phyloP scores from a whole-genome alignment of 2,888 invertebrate genomes.

The Pogonocherus hispidulus region DNA sequence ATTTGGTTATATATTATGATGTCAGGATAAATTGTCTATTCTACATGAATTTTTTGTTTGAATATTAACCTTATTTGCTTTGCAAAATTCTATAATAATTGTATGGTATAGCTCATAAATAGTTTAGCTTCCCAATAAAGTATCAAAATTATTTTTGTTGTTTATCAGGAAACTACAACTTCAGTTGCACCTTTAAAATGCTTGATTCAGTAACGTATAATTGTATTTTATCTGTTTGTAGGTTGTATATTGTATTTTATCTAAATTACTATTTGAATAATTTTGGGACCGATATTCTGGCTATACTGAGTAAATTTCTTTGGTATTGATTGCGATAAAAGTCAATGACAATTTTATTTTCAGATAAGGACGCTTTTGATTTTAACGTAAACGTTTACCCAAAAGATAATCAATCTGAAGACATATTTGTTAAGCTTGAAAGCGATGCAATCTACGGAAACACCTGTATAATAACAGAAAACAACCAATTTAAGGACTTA shows the following conservation, averaged over 20 bases:
- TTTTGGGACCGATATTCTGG: background rate
- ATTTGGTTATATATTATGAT: background rate
- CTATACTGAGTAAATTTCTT: conserved; percentile 10
- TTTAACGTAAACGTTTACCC: conserved; percentile 41
- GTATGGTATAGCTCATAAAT: too few species aligned
- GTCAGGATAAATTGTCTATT: background rate
- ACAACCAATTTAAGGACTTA: conserved; percentile 22
- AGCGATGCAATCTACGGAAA: conserved; percentile 28
- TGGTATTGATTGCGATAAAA: background rate
- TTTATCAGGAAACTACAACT: too few species aligned
- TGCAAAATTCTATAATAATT: too few species aligned
- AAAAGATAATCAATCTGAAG: conserved; percentile 41
- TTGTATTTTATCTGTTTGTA: too few species aligned
- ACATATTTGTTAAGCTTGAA: conserved; percentile 49
- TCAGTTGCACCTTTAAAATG: too few species aligned
- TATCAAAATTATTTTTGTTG: too few species aligned
- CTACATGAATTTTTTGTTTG: background rate
- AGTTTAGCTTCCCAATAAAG: too few species aligned
- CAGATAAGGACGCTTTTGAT: conserved; percentile 54
- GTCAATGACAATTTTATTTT: conserved; percentile 43
- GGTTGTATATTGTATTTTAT: too few species aligned
- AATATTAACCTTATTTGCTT: background rate
- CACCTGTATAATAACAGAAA: conserved; percentile 24
- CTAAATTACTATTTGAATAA: too few species aligned
- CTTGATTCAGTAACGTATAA: too few species aligned